Percentiles rank a stretch among this genome's conserved stretches.
phyloP scores from a whole-genome alignment of 1,140 invertebrate genomes.

The Euwallacea fornicatus region DNA sequence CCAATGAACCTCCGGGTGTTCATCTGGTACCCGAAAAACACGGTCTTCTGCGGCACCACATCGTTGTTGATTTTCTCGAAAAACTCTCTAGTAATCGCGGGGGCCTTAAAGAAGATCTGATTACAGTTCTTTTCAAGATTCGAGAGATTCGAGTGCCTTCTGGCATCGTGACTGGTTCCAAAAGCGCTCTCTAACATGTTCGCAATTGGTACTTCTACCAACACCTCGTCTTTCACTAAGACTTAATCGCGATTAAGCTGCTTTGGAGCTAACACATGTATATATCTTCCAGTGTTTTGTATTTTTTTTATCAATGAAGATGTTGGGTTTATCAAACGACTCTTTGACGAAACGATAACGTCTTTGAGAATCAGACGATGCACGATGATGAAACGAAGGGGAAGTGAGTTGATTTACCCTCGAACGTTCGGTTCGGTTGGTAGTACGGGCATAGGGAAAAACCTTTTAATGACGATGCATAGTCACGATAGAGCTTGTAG shows the following conservation, averaged over 20 bases:
- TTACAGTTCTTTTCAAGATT: slow-evolving; percentile 41
- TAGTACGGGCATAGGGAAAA: too few species aligned
- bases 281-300: slow-evolving; percentile 3
- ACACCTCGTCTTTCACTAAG: background rate
- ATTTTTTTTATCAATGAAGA: background rate
- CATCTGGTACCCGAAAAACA: slow-evolving; percentile 41
- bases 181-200: background rate
- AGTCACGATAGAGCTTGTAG: too few species aligned
- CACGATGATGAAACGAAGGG: too few species aligned
- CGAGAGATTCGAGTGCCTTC: slow-evolving; percentile 23
- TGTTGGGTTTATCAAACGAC: background rate
- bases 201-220: background rate
- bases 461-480: too few species aligned
- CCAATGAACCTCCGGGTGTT: slow-evolving; percentile 40
- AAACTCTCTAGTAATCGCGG: slow-evolving; percentile 43
- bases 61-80: slow-evolving; percentile 44
- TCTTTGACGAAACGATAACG: slow-evolving; percentile 16
- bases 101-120: slow-evolving; percentile 43
- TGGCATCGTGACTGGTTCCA: background rate
- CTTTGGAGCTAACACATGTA: background rate
- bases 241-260: background rate
- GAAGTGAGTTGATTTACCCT: too few species aligned
- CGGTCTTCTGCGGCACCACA: slow-evolving; percentile 43
- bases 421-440: too few species aligned
- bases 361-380: background rate